phyloP scores from a whole-genome alignment of 2,888 invertebrate genomes.

The Hyposoter dolosus region DNA sequence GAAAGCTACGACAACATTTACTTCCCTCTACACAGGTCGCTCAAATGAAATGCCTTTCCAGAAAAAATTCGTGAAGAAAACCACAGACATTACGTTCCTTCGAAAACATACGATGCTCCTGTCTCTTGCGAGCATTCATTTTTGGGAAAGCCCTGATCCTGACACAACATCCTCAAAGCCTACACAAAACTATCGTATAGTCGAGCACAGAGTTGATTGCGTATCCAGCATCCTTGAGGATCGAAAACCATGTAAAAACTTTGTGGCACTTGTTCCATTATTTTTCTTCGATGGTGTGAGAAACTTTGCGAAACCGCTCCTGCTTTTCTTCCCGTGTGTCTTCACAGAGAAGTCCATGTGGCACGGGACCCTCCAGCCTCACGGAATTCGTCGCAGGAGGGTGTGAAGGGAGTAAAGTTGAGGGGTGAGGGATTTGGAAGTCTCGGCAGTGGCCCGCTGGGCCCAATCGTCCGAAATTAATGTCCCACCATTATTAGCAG shows the following conservation, averaged over 20 bases:
- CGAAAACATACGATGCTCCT: no score
- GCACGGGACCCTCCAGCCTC: slow-evolving; percentile 22
- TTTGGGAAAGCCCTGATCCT: no score
- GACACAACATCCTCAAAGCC: neutral
- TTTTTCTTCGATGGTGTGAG: slow-evolving; percentile 47
- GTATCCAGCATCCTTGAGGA: slow-evolving; percentile 60
- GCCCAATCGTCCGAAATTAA: slow-evolving; percentile 83
- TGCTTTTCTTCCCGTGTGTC: slow-evolving; percentile 18
- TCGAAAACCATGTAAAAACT: slow-evolving; percentile 60
- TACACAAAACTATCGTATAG: neutral
- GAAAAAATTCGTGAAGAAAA: no score
- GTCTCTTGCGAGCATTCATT: no score
- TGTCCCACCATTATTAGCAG: slow-evolving; percentile 82
- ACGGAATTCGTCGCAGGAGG: slow-evolving; percentile 47
- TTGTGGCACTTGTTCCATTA: slow-evolving; percentile 25
- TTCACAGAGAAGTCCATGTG: slow-evolving; percentile 41
- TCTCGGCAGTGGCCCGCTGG: slow-evolving; percentile 77
- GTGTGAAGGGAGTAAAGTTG: slow-evolving; percentile 4
- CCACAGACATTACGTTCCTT: no score
- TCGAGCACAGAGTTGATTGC: slow-evolving; percentile 39
- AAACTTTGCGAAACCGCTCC: slow-evolving; percentile 41
- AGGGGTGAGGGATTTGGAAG: slow-evolving; percentile 19
- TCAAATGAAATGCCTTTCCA: no score
- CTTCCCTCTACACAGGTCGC: no score
- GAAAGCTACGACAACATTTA: no score